Percentiles rank a stretch among this genome's conserved stretches.
Evolutionary conservation across 2,888 invertebrate genomes (phyloP).

Genomic region (Campoletis raptor): DNA sequence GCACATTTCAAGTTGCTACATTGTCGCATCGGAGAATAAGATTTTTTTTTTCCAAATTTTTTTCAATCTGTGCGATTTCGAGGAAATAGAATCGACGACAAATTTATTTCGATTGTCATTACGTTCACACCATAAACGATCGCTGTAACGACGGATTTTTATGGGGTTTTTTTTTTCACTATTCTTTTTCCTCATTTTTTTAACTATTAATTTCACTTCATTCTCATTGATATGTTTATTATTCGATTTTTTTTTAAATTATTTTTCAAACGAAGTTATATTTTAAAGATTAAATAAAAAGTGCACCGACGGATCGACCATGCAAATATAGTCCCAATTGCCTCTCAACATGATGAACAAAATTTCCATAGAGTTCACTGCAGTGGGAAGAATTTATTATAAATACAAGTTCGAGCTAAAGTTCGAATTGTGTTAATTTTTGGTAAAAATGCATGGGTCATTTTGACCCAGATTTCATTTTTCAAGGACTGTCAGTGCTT

Average conservation of each 20-base stretch:
- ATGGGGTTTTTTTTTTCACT: not conserved
- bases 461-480: no score
- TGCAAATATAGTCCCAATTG: not conserved
- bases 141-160: not conserved
- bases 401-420: no score
- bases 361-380: no score
- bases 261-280: not conserved
- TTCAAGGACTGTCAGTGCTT: no score
- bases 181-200: not conserved
- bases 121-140: no score
- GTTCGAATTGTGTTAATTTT: no score
- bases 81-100: not conserved
- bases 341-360: not conserved
- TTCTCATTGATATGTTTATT: not conserved
- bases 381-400: no score
- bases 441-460: no score
- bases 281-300: not conserved
- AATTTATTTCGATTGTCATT: not conserved
- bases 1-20: not conserved
- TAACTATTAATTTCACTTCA: not conserved
- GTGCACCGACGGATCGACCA: conserved; percentile 10
- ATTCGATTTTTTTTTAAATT: not conserved
- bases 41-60: not conserved
- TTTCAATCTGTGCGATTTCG: not conserved
- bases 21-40: not conserved